phyloP scores from a whole-genome alignment of 2,888 invertebrate genomes.

The Netelia inedita region DNA sequence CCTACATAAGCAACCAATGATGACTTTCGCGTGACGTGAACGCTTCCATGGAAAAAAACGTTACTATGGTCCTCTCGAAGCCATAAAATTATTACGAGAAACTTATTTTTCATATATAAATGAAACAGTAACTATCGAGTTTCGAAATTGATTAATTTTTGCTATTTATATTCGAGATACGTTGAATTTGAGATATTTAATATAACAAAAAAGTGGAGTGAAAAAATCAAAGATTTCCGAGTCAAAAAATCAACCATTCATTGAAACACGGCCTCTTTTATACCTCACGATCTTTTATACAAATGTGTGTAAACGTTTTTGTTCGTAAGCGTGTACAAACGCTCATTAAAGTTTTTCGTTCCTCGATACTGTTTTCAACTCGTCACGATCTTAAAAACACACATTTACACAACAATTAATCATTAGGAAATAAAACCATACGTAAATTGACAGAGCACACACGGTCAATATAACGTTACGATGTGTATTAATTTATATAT shows the following conservation, averaged over 20 bases:
- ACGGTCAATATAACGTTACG: conserved; percentile 52
- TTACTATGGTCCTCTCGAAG: too few relatives aligned
- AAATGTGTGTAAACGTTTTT: background rate
- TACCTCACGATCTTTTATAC: background rate
- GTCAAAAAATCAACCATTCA: background rate
- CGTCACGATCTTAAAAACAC: conserved; percentile 5
- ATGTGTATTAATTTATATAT: conserved; percentile 11
- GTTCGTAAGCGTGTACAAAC: background rate
- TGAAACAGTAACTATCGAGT: conserved; percentile 2
- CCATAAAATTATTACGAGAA: too few relatives aligned
- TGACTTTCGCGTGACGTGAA: too few relatives aligned
- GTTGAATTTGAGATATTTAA: background rate
- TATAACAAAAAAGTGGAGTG: background rate
- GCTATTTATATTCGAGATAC: conserved; percentile 24
- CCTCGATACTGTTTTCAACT: background rate
- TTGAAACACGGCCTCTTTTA: background rate
- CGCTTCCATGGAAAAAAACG: too few relatives aligned
- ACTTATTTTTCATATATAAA: too few relatives aligned
- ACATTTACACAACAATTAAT: conserved; percentile 62
- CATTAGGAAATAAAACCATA: conserved; percentile 61
- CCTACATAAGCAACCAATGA: too few relatives aligned
- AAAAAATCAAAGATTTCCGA: background rate
- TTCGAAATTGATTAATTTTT: conserved; percentile 31
- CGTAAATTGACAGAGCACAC: conserved; percentile 62
- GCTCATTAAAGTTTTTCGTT: background rate